Conservation (phyloP, 2,797 vertebrate species). For the Eutrigla gurnardus region DNA sequence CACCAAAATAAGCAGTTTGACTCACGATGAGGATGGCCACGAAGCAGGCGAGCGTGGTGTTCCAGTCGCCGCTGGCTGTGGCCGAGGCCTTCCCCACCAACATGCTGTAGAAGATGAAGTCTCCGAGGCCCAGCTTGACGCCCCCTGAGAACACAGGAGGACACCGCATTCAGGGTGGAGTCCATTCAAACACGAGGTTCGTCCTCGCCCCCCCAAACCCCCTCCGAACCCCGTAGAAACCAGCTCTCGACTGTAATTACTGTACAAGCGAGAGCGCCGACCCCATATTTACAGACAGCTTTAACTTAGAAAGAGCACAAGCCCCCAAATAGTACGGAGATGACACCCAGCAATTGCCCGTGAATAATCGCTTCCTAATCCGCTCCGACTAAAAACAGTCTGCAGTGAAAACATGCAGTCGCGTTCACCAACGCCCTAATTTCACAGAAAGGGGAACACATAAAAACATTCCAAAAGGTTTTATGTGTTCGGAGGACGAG, state of each 20-base stretch:
- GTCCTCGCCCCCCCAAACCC: conserved; percentile 14
- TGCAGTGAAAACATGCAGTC: conserved; percentile 8
- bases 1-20: conserved; percentile 67
- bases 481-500: conserved; percentile 24
- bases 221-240: conserved; percentile 33
- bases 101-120: conserved; percentile 99
- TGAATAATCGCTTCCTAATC: conserved; percentile 70
- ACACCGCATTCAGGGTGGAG: conserved; percentile 66
- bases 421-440: conserved; percentile 13
- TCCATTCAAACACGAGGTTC: conserved; percentile 23
- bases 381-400: conserved; percentile 55
- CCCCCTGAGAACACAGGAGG: conserved; percentile 87
- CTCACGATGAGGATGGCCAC: conserved; percentile 99
- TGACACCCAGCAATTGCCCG: conserved; percentile 62
- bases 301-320: conserved; percentile 20
- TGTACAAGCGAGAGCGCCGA: conserved; percentile 40
- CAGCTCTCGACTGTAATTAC: conserved; percentile 71
- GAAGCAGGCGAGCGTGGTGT: conserved; percentile 97
- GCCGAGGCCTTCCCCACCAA: conserved; percentile 98
- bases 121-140: conserved; percentile 96
- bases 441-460: conserved; percentile 44
- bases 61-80: conserved; percentile 97
- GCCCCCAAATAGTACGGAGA: conserved; percentile 34
- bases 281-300: conserved; percentile 62
- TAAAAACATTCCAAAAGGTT: conserved; percentile 49